phyloP scores from a whole-genome alignment of 2,888 invertebrate genomes.

The Chrysolina oricalcia region DNA sequence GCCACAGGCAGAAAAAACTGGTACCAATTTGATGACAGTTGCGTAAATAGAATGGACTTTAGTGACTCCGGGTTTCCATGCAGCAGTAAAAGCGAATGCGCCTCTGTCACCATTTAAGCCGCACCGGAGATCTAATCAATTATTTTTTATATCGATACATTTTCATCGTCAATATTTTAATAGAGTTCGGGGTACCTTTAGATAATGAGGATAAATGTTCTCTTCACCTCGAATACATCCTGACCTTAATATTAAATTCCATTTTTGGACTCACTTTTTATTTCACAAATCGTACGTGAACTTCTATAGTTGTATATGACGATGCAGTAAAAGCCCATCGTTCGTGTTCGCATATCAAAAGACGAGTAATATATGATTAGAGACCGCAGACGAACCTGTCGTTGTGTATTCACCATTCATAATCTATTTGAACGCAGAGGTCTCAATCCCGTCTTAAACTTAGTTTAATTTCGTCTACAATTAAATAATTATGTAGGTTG shows the following conservation, averaged over 20 bases:
- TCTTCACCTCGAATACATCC: not conserved
- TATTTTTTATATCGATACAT: too few relatives aligned
- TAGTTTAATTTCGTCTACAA: constrained; percentile 23
- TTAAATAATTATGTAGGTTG: constrained; percentile 38
- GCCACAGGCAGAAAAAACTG: too few relatives aligned
- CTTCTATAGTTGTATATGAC: too few relatives aligned
- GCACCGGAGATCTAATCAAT: too few relatives aligned
- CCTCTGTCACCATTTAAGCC: too few relatives aligned
- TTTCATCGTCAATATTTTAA: too few relatives aligned
- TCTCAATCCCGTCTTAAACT: constrained; percentile 1
- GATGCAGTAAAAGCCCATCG: not conserved
- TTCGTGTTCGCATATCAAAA: not conserved
- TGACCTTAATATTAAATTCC: not conserved
- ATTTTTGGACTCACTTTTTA: not conserved
- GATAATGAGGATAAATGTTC: not conserved
- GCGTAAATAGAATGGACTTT: too few relatives aligned
- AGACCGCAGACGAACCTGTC: not conserved
- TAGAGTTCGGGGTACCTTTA: too few relatives aligned
- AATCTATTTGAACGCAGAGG: constrained; percentile 5
- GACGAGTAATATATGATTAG: not conserved
- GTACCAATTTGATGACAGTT: too few relatives aligned
- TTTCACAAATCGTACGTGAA: not conserved
- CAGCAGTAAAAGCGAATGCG: too few relatives aligned
- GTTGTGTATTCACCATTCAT: not conserved
- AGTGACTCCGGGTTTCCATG: too few relatives aligned